Percentiles rank a stretch among this genome's conserved stretches.
phyloP scores from a whole-genome alignment of 1,140 invertebrate genomes.

The Diachasmimorpha longicaudata region DNA sequence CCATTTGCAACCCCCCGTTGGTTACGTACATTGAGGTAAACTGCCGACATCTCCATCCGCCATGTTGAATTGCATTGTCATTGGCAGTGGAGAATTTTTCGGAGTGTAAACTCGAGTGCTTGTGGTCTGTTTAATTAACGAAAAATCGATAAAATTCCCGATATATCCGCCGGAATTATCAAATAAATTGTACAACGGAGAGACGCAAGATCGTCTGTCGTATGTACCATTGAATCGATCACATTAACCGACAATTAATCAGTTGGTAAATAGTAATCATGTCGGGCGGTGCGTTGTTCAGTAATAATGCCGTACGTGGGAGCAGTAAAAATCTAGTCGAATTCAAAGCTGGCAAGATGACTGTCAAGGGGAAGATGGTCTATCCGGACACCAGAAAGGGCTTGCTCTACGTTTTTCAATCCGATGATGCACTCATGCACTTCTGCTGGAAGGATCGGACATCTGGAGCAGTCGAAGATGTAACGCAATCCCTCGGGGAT shows the following conservation, averaged over 20 bases:
- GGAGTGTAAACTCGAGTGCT: background rate
- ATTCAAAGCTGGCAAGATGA: slow-evolving; percentile 97
- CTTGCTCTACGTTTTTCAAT: slow-evolving; percentile 91
- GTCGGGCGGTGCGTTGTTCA: slow-evolving; percentile 74
- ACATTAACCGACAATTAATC: background rate
- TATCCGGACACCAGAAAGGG: slow-evolving; percentile 96
- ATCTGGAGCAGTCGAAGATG: slow-evolving; percentile 78
- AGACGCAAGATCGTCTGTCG: background rate
- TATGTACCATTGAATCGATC: background rate
- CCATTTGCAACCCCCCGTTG: too few species aligned
- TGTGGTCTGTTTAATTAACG: too few species aligned
- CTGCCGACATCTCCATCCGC: background rate
- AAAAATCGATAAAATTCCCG: background rate
- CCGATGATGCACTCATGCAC: slow-evolving; percentile 96
- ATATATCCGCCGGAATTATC: background rate
- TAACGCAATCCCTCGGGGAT: slow-evolving; percentile 47
- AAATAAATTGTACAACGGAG: background rate
- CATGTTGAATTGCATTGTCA: slow-evolving; percentile 32
- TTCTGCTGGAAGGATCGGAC: slow-evolving; percentile 97
- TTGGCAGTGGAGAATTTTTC: slow-evolving; percentile 8
- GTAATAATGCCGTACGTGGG: slow-evolving; percentile 72
- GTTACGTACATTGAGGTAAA: too few species aligned
- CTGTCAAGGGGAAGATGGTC: slow-evolving; percentile 91
- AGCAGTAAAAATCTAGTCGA: slow-evolving; percentile 92
- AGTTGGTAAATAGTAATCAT: slow-evolving; percentile 37